Percentiles rank a stretch among this genome's conserved stretches.
Evolutionary conservation across 1,140 invertebrate genomes (phyloP).

Genomic region (Panulirus ornatus): DNA sequence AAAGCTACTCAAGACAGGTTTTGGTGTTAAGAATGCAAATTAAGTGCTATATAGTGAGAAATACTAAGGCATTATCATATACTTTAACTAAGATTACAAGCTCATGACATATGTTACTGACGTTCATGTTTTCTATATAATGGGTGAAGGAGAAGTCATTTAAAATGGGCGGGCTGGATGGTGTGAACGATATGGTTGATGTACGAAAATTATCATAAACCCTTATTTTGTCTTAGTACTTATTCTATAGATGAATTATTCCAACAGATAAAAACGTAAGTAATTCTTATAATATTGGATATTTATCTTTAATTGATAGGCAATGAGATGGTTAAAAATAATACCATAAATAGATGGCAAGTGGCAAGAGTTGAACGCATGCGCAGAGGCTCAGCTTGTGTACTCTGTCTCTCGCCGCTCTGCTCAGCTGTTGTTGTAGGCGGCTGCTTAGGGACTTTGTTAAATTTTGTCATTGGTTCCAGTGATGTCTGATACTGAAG

Average conservation of each 20-base stretch:
- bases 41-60: background rate
- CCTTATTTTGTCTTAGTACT: background rate
- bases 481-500: conserved; percentile 45
- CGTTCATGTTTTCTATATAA: background rate
- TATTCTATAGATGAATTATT: background rate
- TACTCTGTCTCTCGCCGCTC: conserved; percentile 62
- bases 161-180: conserved; percentile 1
- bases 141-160: too few relatives aligned
- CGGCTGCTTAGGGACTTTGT: background rate
- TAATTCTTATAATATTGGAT: too few relatives aligned
- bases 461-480: background rate
- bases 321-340: background rate
- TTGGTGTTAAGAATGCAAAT: background rate
- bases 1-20: background rate
- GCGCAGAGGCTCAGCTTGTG: conserved; percentile 21
- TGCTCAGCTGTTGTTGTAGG: conserved; percentile 25
- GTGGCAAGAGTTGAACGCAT: conserved; percentile 28
- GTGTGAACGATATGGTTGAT: background rate
- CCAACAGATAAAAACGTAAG: background rate
- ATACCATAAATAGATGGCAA: background rate
- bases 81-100: too few relatives aligned
- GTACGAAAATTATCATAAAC: background rate
- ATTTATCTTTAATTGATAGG: too few relatives aligned
- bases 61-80: background rate
- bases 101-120: background rate